Percentiles rank a stretch among this genome's conserved stretches.
Evolutionary conservation across 2,888 invertebrate species (phyloP).

Genomic region (Strigamia maritima): DNA sequence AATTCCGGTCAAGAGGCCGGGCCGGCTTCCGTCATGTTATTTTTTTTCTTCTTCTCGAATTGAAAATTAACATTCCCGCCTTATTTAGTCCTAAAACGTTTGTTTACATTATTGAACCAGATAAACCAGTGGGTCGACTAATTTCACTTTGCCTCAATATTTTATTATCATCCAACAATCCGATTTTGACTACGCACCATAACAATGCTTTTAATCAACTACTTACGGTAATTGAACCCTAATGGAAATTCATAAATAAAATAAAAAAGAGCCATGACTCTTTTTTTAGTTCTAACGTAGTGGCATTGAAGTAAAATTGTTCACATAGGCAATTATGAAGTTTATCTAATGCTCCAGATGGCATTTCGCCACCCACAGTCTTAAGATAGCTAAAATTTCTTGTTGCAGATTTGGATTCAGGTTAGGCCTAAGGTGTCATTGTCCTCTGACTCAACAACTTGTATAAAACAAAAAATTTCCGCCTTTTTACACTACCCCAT

Average conservation of each 20-base stretch:
- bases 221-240: not conserved
- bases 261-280: not conserved
- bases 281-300: not conserved
- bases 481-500: not conserved
- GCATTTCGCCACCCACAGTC: conserved; percentile 32
- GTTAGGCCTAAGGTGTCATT: conserved; percentile 22
- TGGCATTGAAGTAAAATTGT: conserved; percentile 20
- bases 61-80: not conserved
- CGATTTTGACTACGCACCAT: not conserved
- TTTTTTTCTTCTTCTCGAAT: not conserved
- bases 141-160: no score
- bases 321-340: conserved; percentile 18
- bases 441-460: conserved; percentile 1
- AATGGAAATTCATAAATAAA: not conserved
- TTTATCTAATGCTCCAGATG: conserved; percentile 31
- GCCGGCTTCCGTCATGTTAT: not conserved
- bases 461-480: not conserved
- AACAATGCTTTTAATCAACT: not conserved
- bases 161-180: no score
- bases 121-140: not conserved
- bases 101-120: not conserved
- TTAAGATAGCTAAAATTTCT: conserved; percentile 28
- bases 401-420: not conserved
- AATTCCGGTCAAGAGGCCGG: conserved; percentile 1
- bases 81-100: not conserved